Evolutionary conservation across 2,113 vertebrate species (phyloP).

Genomic region (Cynocephalus volans): DNA sequence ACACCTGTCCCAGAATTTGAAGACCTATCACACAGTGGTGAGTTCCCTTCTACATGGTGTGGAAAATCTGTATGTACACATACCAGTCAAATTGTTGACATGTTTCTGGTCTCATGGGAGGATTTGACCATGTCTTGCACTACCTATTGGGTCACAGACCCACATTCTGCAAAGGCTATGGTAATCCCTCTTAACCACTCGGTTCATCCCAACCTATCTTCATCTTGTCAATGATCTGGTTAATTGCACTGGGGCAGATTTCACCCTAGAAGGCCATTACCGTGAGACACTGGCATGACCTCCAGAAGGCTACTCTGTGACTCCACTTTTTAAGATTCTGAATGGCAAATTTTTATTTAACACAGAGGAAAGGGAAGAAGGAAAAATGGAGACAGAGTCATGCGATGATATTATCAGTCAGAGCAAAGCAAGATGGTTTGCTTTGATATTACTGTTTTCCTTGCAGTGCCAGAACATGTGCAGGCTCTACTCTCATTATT

Average conservation of each 20-base stretch:
- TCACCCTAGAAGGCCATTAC: background rate
- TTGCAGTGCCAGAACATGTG: background rate
- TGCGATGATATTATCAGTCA: background rate
- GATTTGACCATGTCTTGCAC: background rate
- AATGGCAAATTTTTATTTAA: slow-evolving; percentile 30
- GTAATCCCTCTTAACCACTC: background rate
- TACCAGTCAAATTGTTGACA: background rate
- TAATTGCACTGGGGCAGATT: background rate
- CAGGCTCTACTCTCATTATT: background rate
- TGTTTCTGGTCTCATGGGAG: background rate
- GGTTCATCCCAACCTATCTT: background rate
- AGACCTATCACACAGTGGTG: background rate
- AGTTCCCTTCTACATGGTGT: background rate
- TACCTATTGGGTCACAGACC: background rate
- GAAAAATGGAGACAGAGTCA: background rate
- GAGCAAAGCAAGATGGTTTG: background rate
- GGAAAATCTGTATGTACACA: background rate
- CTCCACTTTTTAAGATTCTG: background rate
- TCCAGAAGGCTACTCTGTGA: background rate
- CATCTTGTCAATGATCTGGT: background rate
- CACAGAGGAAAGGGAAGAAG: background rate
- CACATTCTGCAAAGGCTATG: background rate
- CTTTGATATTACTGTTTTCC: background rate
- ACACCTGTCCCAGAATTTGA: background rate
- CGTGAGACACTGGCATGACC: background rate